Evolutionary conservation across 2,113 vertebrate species (phyloP), one percentile per base, ranked within the genome.

Genomic region (Chrysochloris asiatica): DNA sequence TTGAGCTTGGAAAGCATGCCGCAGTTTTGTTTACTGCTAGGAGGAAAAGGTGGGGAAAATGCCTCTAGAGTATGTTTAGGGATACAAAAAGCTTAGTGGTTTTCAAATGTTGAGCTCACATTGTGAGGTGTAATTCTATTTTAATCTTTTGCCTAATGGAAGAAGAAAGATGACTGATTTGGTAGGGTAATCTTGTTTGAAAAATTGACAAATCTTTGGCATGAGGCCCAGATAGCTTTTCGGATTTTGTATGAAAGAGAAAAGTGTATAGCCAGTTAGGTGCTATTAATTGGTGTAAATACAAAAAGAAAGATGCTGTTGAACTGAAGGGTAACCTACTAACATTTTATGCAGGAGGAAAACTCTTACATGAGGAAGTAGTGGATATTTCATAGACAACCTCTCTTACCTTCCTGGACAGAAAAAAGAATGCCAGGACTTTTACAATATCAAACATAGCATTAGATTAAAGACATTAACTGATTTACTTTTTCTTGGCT

Each of bases 61-160:
- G 43, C 50, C n/a, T 6, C 73, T 71, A 69, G 54, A 88, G 38
- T 80, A 63, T 91, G 63, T 92, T 72, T 77, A 93, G n/a, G 67
- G 47, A 36, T 56, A 88, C 43, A 88, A 38, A 93, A 85, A 91
- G 47, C 83, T 91, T 93, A 79, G 75, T 83, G 54, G 22, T 87
- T 89, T 95, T 90, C 90, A 91, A 94, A 90, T 45, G n/a, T 89
- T 80, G 93, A 83, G 43, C 72, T 95, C 79, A 77, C 48, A 88
- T 93, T 95, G 94, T 92, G 73, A 95, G 95, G 56, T 92, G 56
- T 91, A 94, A 94, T 59, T 94, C 73, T 91, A 72, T 17, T 96
- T 94, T 96, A 88, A 41, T 75, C 91, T 95, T 2, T 26, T 1
- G 0, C 73, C 91, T 93, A 69, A 73, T 75, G 43, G 87, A 80